A percentile compares a stretch with the other conserved stretches of the same genome.
Conservation (phyloP, 1,140 invertebrate species). For the Copidosoma floridanum region DNA sequence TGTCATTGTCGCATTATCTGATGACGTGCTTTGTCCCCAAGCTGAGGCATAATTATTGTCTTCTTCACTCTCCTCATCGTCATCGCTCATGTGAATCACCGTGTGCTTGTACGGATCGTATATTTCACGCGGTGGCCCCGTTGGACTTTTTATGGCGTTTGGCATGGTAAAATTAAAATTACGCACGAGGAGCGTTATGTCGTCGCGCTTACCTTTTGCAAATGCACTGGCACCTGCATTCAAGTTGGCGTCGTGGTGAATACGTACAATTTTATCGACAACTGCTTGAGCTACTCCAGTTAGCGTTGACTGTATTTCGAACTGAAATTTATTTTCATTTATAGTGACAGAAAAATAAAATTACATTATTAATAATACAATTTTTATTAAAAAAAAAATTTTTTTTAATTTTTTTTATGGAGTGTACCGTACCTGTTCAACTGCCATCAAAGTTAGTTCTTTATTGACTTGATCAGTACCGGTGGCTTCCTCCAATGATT, state of each 20-base stretch:
- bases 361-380: no score
- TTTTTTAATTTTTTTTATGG: no score
- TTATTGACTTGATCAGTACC: slow-evolving; percentile 78
- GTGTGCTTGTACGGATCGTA: no score
- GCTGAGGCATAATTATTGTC: no score
- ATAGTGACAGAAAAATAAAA: slow-evolving; percentile 7
- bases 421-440: slow-evolving; percentile 76
- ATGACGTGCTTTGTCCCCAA: neutral
- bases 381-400: no score
- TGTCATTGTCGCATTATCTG: neutral
- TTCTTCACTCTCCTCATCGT: slow-evolving; percentile 5
- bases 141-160: slow-evolving; percentile 60
- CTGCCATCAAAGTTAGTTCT: slow-evolving; percentile 74
- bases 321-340: slow-evolving; percentile 57
- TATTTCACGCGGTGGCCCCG: slow-evolving; percentile 53
- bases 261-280: slow-evolving; percentile 79
- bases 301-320: slow-evolving; percentile 75
- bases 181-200: slow-evolving; percentile 81
- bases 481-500: slow-evolving; percentile 78
- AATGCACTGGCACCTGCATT: slow-evolving; percentile 58
- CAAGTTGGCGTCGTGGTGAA: slow-evolving; percentile 81
- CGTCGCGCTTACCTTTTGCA: slow-evolving; percentile 63
- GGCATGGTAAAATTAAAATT: slow-evolving; percentile 83
- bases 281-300: slow-evolving; percentile 84
- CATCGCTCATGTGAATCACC: slow-evolving; percentile 60